Conservation (phyloP, 2,797 vertebrate genomes). For the Falco rusticolus region DNA sequence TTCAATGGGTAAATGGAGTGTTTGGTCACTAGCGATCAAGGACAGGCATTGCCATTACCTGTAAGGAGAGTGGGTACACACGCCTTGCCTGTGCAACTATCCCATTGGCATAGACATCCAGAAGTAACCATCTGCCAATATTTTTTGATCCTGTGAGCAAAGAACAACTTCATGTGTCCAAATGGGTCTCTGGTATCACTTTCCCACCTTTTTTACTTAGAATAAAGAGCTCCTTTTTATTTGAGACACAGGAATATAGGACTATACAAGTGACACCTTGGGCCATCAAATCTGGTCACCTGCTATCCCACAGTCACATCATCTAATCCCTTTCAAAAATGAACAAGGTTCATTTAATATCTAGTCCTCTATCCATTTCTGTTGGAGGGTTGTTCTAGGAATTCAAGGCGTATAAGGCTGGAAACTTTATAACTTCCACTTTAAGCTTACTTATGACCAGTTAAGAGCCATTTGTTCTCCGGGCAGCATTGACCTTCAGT, state of each 20-base stretch:
- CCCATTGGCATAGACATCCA: not conserved
- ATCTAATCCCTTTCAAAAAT: not conserved
- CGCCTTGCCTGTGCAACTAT: not conserved
- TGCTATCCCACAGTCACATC: not conserved
- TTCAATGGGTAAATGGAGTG: not conserved
- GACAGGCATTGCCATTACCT: not conserved
- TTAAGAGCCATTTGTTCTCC: not conserved
- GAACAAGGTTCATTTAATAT: not conserved
- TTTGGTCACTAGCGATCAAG: not conserved
- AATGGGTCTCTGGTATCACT: not conserved
- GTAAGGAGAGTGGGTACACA: not conserved
- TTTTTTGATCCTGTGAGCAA: not conserved
- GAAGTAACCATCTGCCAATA: not conserved
- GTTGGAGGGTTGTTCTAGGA: not conserved
- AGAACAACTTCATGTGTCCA: not conserved
- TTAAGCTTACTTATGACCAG: not conserved
- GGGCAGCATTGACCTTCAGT: not conserved
- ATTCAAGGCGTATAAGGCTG: not conserved
- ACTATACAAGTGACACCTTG: not conserved
- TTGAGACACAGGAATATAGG: not conserved
- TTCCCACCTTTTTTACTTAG: not conserved
- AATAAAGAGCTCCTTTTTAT: not conserved
- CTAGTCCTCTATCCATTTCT: not conserved
- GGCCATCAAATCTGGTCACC: not conserved
- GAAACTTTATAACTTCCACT: not conserved